Conservation (phyloP, 2,888 invertebrate species). For the Noctua fimbriata region DNA sequence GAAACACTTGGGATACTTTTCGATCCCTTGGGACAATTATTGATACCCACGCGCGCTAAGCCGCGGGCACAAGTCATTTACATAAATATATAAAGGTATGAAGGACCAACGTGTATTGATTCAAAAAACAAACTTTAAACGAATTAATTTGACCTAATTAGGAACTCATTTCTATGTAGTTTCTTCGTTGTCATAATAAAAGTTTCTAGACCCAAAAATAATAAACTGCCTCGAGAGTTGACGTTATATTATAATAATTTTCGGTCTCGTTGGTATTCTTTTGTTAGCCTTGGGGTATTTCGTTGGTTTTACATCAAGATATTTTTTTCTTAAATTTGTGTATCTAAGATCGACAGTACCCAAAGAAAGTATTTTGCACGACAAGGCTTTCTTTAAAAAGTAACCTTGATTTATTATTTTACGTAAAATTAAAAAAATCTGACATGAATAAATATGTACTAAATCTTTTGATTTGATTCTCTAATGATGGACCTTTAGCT, state of each 20-base stretch:
- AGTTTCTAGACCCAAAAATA: conserved; percentile 16
- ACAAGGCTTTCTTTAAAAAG: background rate
- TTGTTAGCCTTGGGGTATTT: background rate
- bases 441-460: background rate
- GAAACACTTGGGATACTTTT: background rate
- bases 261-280: background rate
- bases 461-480: conserved; percentile 9
- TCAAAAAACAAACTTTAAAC: conserved; percentile 15
- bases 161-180: background rate
- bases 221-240: conserved; percentile 2
- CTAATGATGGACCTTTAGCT: background rate
- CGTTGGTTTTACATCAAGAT: background rate
- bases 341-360: background rate
- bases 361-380: background rate
- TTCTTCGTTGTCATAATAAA: background rate
- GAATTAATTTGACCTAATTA: conserved; percentile 3
- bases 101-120: background rate
- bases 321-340: background rate
- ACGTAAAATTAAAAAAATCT: background rate
- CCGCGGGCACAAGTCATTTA: background rate
- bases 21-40: background rate
- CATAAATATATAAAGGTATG: background rate
- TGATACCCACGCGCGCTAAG: background rate
- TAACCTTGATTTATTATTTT: background rate
- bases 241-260: background rate